These are phyloP conservation scores for Xestoiulus laeticollis DNA, from an alignment of 2,888 invertebrate genomes.

Conservation along the genomic window DNA sequence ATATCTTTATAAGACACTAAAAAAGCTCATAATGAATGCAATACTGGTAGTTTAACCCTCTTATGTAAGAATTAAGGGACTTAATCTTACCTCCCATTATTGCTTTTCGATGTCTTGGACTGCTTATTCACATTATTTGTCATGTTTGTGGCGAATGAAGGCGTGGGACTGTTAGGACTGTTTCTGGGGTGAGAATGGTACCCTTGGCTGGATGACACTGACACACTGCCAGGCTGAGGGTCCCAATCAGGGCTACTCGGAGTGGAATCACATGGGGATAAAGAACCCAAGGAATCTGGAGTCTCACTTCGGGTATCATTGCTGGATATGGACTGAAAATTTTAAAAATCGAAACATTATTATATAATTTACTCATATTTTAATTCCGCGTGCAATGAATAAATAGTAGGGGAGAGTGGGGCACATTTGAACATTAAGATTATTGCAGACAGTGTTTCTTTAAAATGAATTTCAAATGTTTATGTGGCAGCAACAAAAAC, in stretches of 20 bases:
- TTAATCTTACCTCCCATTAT: not conserved
- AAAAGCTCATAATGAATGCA: too few relatives aligned
- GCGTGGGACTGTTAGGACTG: constrained; percentile 52
- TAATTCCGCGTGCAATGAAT: too few relatives aligned
- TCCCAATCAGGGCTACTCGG: constrained; percentile 60
- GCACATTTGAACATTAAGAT: too few relatives aligned
- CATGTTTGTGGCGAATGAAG: constrained; percentile 10
- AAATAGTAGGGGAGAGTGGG: too few relatives aligned
- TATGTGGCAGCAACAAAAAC: too few relatives aligned
- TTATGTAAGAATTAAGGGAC: not conserved
- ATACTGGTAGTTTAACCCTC: too few relatives aligned
- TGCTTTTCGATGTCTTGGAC: constrained; percentile 23
- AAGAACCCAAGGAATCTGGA: constrained; percentile 86
- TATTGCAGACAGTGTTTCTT: too few relatives aligned
- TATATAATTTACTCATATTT: too few relatives aligned
- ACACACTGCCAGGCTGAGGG: constrained; percentile 19
- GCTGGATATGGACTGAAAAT: constrained; percentile 75
- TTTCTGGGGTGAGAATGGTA: constrained; percentile 54
- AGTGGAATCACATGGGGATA: constrained; percentile 67
- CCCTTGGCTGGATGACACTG: constrained; percentile 55
- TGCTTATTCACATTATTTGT: not conserved
- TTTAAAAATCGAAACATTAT: not conserved
- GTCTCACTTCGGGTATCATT: constrained; percentile 79
- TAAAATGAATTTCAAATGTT: too few relatives aligned
- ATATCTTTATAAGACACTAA: not conserved